Percentiles rank a stretch among this genome's conserved stretches.
These are phyloP conservation scores for Amblyteles armatorius DNA, from an alignment of 2,888 invertebrate species.

Conservation along the genomic window DNA sequence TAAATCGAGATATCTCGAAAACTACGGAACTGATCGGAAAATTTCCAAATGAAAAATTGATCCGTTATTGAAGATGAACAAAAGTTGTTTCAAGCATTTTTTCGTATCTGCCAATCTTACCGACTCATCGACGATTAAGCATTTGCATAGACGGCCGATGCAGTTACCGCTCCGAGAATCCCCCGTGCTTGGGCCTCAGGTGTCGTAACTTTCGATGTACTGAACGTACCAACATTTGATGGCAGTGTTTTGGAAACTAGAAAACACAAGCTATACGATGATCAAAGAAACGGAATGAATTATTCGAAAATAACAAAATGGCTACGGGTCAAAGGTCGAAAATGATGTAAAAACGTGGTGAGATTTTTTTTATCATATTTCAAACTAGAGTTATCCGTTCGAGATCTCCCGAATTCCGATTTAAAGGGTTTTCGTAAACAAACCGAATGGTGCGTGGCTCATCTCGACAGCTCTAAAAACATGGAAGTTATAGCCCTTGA, in stretches of 20 bases:
- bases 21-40: not conserved
- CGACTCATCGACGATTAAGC: not conserved
- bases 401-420: not conserved
- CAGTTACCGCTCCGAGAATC: not conserved
- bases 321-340: not conserved
- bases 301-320: too few relatives aligned
- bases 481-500: conserved; percentile 12
- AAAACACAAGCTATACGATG: too few relatives aligned
- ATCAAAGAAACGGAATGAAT: too few relatives aligned
- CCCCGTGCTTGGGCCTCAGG: not conserved
- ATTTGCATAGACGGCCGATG: not conserved
- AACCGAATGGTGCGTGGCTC: not conserved
- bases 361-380: not conserved
- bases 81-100: not conserved
- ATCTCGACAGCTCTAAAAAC: not conserved
- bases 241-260: conserved; percentile 5
- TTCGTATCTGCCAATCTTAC: not conserved
- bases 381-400: not conserved
- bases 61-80: too few relatives aligned
- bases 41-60: not conserved
- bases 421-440: not conserved
- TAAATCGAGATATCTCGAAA: not conserved
- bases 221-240: not conserved
- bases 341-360: not conserved
- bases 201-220: not conserved